Evolutionary conservation across 2,888 invertebrate species (phyloP), one percentile per base, ranked within the genome.

Genomic region (Ormia ochracea): DNA sequence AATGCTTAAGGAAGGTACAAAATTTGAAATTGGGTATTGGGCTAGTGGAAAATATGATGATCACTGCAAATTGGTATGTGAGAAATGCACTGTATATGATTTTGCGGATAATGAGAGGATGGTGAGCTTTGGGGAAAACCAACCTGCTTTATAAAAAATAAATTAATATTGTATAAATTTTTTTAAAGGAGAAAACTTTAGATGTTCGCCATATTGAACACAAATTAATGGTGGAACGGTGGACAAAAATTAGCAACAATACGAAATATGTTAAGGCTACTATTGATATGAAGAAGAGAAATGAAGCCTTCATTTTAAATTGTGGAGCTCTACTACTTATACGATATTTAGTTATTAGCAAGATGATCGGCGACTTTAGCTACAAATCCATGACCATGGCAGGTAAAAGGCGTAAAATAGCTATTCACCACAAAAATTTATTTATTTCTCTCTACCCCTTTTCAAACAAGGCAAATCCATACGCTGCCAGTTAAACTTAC

Each of bases 291-390:
- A 87, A 87, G 74, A 86, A 85, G 63, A 83, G 86, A 0, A 84
- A 86, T 66, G 86, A 87, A 28, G 80, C 83, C 1, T 85, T 89
- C 14, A 74, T 89, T 0, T 80, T 87, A 6, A 88, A 88, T 43
- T 88, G 88, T 1, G 88, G 88, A 28, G 83, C 85, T 2, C 85
- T 86, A 83, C 79, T 89, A 14, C 80, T 89, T 0, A 86, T 88
- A 85, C 84, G 88, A 0, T 84, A 88, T 69, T 72, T 89, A 26
- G 82, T 88, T 4, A 79, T 86, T 9, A 83, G 85, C 52, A 85
- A 85, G 31, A 88, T 85, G 38, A 68, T 81, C 1, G 89, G 89
- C 1, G 81, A 70, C 36, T 85, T 85, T 33, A 83, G 86, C 36
- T 86, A 86, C 36, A 88, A 84, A 75, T 85, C 88, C 0, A 84